phyloP scores from a whole-genome alignment of 2,797 vertebrate genomes.

The Darevskia mixta region DNA sequence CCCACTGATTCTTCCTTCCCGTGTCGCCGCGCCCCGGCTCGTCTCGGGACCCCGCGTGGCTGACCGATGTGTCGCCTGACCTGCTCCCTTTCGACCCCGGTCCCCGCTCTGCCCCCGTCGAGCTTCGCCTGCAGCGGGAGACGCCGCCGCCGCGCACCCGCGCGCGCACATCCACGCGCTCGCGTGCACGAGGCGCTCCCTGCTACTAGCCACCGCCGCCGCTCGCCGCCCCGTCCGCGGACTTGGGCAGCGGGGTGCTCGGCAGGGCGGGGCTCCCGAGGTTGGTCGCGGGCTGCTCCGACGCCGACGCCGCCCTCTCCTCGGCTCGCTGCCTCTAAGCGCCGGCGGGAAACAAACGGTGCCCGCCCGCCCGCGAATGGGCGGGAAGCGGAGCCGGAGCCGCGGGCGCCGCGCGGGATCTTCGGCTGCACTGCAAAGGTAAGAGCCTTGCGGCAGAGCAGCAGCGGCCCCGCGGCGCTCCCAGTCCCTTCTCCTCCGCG shows the following conservation, averaged over 20 bases:
- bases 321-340: background rate
- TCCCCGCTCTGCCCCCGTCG: too few species aligned
- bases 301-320: background rate
- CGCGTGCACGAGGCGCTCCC: slow-evolving; percentile 2
- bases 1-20: background rate
- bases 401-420: background rate
- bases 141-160: too few species aligned
- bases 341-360: background rate
- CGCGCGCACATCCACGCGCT: background rate
- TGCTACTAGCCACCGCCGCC: background rate
- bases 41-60: background rate
- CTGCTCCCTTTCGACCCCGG: background rate
- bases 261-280: too few species aligned
- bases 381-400: background rate
- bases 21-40: background rate
- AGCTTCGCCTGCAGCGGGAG: background rate
- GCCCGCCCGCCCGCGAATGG: background rate
- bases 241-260: background rate
- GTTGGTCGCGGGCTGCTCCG: background rate
- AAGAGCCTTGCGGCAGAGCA: too few species aligned
- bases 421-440: background rate
- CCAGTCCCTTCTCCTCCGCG: background rate
- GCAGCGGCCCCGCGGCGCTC: too few species aligned
- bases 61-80: background rate
- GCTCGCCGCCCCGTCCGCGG: background rate